A percentile compares a stretch with the other conserved stretches of the same genome.
phyloP scores from a whole-genome alignment of 2,797 vertebrate species.

The Xenopus petersii region DNA sequence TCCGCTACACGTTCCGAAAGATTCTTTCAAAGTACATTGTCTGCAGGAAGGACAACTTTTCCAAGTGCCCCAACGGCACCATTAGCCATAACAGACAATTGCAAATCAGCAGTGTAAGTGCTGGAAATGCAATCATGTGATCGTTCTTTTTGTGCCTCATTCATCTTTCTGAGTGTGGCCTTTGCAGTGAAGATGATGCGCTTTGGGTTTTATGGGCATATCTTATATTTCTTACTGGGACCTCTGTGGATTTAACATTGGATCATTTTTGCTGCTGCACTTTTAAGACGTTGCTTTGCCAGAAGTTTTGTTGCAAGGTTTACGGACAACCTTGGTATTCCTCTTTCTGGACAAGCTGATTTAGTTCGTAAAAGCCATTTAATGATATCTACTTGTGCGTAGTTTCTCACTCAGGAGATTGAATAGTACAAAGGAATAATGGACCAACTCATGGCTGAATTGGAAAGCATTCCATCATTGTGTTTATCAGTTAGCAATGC shows the following conservation, averaged over 20 bases:
- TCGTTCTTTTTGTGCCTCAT: not conserved
- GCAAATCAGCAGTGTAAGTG: slow-evolving; percentile 48
- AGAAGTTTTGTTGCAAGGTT: slow-evolving; percentile 8
- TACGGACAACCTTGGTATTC: slow-evolving; percentile 6
- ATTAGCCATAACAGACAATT: slow-evolving; percentile 54
- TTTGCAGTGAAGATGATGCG: not conserved
- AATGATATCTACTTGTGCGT: not conserved
- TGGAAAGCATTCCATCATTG: no score
- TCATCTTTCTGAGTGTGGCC: not conserved
- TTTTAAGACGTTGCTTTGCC: slow-evolving; percentile 25
- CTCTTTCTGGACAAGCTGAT: no score
- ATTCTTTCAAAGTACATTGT: slow-evolving; percentile 83
- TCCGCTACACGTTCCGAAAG: slow-evolving; percentile 88
- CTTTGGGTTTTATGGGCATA: not conserved
- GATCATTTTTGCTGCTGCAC: slow-evolving; percentile 50
- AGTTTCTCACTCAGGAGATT: no score
- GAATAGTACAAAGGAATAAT: no score
- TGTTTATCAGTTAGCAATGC: no score
- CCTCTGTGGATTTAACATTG: slow-evolving; percentile 13
- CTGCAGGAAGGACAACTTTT: slow-evolving; percentile 74
- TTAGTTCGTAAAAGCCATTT: not conserved
- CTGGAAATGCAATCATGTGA: slow-evolving; percentile 34
- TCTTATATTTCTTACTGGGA: slow-evolving; percentile 13
- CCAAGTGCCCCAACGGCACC: slow-evolving; percentile 64
- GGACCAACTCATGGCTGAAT: no score